phyloP scores from a whole-genome alignment of 2,888 invertebrate species.

The Nyleta sp. region DNA sequence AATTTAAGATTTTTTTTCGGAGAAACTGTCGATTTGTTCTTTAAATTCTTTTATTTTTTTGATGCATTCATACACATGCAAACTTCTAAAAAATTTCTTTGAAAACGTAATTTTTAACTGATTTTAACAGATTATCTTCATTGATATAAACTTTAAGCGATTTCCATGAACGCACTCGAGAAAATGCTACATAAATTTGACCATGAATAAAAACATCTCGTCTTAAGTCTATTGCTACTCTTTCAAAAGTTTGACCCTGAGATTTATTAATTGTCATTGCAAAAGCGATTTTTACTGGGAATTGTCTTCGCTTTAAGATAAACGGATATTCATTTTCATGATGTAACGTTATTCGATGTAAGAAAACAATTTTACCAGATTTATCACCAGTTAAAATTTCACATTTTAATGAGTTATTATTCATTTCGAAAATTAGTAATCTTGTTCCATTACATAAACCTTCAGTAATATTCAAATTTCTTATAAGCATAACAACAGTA shows the following conservation, averaged over 20 bases:
- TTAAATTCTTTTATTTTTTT: too few relatives aligned
- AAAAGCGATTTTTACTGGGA: constrained; percentile 11
- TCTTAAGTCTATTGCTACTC: constrained; percentile 4
- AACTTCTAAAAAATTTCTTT: constrained; percentile 14
- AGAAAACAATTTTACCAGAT: constrained; percentile 3
- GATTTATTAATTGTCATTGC: constrained; percentile 24
- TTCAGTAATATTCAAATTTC: constrained; percentile 1
- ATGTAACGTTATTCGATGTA: constrained; percentile 4
- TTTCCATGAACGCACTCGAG: constrained; percentile 19
- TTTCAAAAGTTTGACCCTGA: too few relatives aligned
- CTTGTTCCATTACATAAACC: constrained; percentile 5
- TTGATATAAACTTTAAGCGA: not conserved
- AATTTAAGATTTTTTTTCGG: too few relatives aligned
- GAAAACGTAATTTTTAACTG: constrained; percentile 9
- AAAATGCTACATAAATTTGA: constrained; percentile 29
- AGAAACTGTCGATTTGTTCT: too few relatives aligned
- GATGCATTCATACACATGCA: too few relatives aligned
- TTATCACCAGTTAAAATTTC: not conserved
- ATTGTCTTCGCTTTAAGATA: constrained; percentile 5
- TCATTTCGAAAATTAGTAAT: constrained; percentile 3
- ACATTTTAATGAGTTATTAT: not conserved
- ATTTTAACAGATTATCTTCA: not conserved
- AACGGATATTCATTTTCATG: constrained; percentile 4
- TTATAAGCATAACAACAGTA: constrained; percentile 12
- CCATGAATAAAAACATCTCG: constrained; percentile 13